These are phyloP conservation scores for Pristionchus entomophagus DNA, from an alignment of 2,888 invertebrate species.

Conservation along the genomic window DNA sequence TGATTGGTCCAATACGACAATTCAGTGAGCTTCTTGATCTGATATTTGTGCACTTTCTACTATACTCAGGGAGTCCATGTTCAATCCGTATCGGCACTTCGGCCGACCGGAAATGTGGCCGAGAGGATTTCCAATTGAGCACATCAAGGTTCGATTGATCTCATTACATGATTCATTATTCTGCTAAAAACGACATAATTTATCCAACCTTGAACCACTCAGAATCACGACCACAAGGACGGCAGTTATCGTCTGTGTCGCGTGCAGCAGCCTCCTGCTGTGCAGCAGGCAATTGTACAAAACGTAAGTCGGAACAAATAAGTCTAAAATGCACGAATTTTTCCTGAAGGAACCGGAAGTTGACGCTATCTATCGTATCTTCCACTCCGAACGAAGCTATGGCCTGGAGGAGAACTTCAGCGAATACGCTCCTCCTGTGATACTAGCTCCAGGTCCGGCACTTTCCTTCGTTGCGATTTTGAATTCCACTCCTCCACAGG, in stretches of 20 bases:
- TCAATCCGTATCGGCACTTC: constrained; percentile 60
- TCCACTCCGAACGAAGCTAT: constrained; percentile 49
- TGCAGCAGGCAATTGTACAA: constrained; percentile 62
- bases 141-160: constrained; percentile 30
- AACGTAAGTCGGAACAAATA: constrained; percentile 34
- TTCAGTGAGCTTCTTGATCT: background rate
- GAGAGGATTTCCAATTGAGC: constrained; percentile 59
- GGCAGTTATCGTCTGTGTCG: constrained; percentile 49
- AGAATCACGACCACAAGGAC: constrained; percentile 25
- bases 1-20: background rate
- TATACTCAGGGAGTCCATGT: constrained; percentile 42
- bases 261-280: constrained; percentile 52
- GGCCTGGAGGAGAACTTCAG: constrained; percentile 53
- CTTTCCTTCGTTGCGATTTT: no score
- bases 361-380: constrained; percentile 52
- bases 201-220: background rate
- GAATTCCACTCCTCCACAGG: background rate
- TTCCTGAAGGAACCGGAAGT: constrained; percentile 47
- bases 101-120: constrained; percentile 60
- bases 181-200: background rate
- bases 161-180: background rate
- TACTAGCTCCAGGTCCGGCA: constrained; percentile 54
- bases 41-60: background rate
- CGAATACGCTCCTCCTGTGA: constrained; percentile 56
- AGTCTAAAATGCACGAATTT: background rate